Evolutionary conservation across 1,140 invertebrate genomes (phyloP), one percentile per base, ranked within the genome.

Genomic region (Homalodisca vitripennis): DNA sequence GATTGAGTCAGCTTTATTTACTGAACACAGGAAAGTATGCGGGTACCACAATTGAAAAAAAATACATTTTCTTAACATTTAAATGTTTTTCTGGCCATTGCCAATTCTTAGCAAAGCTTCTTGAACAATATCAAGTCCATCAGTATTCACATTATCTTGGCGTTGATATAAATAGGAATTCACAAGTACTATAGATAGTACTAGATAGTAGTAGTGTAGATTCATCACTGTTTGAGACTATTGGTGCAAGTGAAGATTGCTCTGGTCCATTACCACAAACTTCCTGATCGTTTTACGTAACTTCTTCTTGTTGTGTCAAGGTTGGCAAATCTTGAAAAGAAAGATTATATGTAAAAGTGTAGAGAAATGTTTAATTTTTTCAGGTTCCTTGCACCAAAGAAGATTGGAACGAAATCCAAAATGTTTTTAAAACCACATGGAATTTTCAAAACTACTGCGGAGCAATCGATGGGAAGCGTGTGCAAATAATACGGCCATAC

Each of bases 391-490:
- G 17, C 48, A 64, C 67, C 32, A 22, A 68, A 17, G 64, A 73
- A 65, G 64, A 71, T 62, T 75, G 72, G 71, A 73, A 64, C 47
- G 62, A 73, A 24, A 70, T 70, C 53, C 71, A 66, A 47, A 66
- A 67, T 26, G 57, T 74, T n/a, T 82, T 80, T 70, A 22, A 73
- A 22, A 47, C 73, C 14, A 71, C 51, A 26, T 81, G 79, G 78
- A 75, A 82, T 64, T 78, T 79, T 70, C 77, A 78, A 10, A 76
- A 78, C 71, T 81, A 77, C 69, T 26, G 75, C 13, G 80, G 77
- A 26, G 74, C 74, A 10, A 68, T 80, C 13, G 77, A 80, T 74
- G 78, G 80, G 0, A 82, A 82, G 71, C 80, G 81, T 70, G 47
- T 82, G 17, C 27, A 55, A n/a, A 78, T 82, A 46, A 63, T 66